Evolutionary conservation across 2,113 vertebrate species (phyloP).

Genomic region (Strix aluco): DNA sequence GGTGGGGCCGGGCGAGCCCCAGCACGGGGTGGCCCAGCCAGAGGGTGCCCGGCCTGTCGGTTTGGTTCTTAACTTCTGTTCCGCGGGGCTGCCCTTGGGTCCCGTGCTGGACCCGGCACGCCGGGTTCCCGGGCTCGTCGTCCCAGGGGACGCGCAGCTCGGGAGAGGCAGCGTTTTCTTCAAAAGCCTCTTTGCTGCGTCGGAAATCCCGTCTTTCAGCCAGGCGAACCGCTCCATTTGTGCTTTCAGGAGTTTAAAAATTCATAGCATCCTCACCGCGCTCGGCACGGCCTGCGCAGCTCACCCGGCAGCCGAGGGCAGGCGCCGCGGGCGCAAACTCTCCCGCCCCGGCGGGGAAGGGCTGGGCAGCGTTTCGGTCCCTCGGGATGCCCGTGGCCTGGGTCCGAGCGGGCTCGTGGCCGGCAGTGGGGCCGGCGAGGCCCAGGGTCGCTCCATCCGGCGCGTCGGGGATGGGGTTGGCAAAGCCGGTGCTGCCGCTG

Average conservation of each 20-base stretch:
- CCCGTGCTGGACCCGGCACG: fast-evolving
- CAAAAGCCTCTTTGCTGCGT: slow-evolving; percentile 34
- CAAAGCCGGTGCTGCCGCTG: not conserved
- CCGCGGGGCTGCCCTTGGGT: not conserved
- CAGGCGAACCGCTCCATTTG: slow-evolving; percentile 48
- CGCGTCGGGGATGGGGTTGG: fast-evolving
- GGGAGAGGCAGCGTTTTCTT: not conserved
- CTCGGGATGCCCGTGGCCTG: not conserved
- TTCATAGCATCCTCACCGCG: slow-evolving; percentile 53
- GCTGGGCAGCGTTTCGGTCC: not conserved
- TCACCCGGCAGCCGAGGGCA: not conserved
- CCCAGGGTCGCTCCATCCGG: not conserved
- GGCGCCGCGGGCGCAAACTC: not conserved
- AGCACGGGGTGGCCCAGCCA: fast-evolving
- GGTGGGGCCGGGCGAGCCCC: fast-evolving
- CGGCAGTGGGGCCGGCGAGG: not conserved
- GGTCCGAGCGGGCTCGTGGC: fast-evolving
- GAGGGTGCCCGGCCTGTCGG: fast-evolving
- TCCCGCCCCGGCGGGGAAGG: fast-evolving
- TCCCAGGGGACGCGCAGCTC: not conserved
- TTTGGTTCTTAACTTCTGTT: not conserved
- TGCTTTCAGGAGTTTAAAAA: slow-evolving; percentile 68
- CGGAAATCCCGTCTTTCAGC: slow-evolving; percentile 53
- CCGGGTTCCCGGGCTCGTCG: fast-evolving
- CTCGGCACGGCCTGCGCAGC: not conserved